These are phyloP conservation scores for Agrochola lychnidis DNA, from an alignment of 2,888 invertebrate genomes.

Conservation along the genomic window DNA sequence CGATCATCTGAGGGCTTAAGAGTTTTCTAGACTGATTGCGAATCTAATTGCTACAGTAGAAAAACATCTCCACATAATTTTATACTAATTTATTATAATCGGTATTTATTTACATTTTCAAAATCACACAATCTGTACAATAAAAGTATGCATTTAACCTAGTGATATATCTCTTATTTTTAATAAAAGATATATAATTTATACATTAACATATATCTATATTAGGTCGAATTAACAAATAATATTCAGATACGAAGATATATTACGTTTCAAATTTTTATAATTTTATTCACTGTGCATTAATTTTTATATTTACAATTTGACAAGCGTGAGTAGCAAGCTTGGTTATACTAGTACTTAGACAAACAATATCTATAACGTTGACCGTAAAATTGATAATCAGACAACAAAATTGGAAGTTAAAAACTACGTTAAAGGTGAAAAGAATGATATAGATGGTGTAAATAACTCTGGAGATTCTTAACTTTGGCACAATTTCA, in stretches of 20 bases:
- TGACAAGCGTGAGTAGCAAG: slow-evolving; percentile 88
- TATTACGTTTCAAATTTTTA: slow-evolving; percentile 71
- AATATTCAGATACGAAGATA: slow-evolving; percentile 78
- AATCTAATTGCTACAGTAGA: neutral
- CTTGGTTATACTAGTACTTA: slow-evolving; percentile 75
- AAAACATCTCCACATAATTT: slow-evolving; percentile 69
- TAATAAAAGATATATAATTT: slow-evolving; percentile 83
- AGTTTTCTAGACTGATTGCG: neutral
- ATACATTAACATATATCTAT: slow-evolving; percentile 76
- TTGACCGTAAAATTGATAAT: slow-evolving; percentile 60
- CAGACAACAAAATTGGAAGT: slow-evolving; percentile 59
- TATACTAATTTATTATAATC: slow-evolving; percentile 87
- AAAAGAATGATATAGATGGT: slow-evolving; percentile 49
- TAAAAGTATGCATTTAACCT: slow-evolving; percentile 79
- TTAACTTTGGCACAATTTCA: slow-evolving; percentile 82
- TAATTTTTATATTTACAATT: slow-evolving; percentile 84
- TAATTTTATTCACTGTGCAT: slow-evolving; percentile 82
- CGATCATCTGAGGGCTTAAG: neutral
- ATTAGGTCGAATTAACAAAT: slow-evolving; percentile 82
- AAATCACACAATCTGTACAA: slow-evolving; percentile 88
- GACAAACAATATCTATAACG: slow-evolving; percentile 64
- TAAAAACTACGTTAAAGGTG: slow-evolving; percentile 44
- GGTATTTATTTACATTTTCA: slow-evolving; percentile 85
- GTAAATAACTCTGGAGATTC: slow-evolving; percentile 53
- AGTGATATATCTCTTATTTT: slow-evolving; percentile 84